Evolutionary conservation across 2,113 vertebrate genomes (phyloP), one percentile per base, ranked within the genome.

Genomic region (Girardinichthys multiradiatus): DNA sequence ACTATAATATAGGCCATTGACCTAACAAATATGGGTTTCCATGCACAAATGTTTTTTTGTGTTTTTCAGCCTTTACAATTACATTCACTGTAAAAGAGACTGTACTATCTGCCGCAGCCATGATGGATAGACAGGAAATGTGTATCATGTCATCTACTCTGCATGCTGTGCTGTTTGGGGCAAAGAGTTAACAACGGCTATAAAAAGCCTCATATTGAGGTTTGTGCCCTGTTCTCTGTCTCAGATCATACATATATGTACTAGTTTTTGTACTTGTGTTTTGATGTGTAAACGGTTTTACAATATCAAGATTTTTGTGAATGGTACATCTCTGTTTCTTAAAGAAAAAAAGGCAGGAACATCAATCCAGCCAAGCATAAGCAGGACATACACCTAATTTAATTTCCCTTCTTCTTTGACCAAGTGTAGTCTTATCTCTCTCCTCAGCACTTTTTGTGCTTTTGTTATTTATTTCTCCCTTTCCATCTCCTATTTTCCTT

Each of bases 321-420:
- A 66, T 66, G 51, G 66, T 2, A 6, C 64, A 28, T 37, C 37
- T 64, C 62, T 72, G 24, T 51, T 81, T 63, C 39, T 24, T 13
- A 74, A 82, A 82, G 71, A 35, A 80, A 87, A 78, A 71, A 88
- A 83, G 85, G 63, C 62, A 31, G 51, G 64, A 33, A 75, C 79
- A 87, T 88, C 83, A 88, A 83, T 89, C 81, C 81, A 87, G 65
- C 68, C 51, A 27, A 77, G 72, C 84, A 73, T 81, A 78, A 89
- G 80, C 63, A 80, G 79, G 77, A 88, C 88, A 69, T 86, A 72
- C 66, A 83, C 68, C 79, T 89, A 86, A 92, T 89, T 89, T 86
- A 31, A 88, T 89, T 86, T 82, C 88, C 81, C 85, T 81, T 85
- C 71, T 85, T 81, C 77, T 73, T 63, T 85, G 81, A 90, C 87